Percentiles rank a stretch among this genome's conserved stretches.
Evolutionary conservation across 2,888 invertebrate species (phyloP).

Genomic region (Dicranocentrus wangi): DNA sequence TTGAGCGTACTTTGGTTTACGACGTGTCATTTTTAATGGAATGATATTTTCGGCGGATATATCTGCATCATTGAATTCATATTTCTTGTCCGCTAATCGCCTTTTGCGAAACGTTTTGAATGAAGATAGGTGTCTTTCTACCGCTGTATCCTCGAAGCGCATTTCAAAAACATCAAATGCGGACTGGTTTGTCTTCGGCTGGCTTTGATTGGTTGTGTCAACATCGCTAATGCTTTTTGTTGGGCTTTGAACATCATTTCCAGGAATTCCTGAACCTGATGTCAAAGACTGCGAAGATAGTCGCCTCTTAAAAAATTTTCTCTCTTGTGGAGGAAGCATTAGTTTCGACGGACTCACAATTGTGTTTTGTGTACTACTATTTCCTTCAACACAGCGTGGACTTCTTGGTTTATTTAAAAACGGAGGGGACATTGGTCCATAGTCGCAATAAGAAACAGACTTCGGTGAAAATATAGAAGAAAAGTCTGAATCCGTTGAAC

Average conservation of each 20-base stretch:
- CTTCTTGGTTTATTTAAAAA: slow-evolving; percentile 51
- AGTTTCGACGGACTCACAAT: slow-evolving; percentile 47
- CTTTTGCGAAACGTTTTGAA: slow-evolving; percentile 79
- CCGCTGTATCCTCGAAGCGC: slow-evolving; percentile 47
- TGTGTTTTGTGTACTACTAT: slow-evolving; percentile 18
- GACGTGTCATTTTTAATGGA: slow-evolving; percentile 74
- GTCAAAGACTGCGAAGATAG: slow-evolving; percentile 46
- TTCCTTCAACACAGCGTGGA: slow-evolving; percentile 26
- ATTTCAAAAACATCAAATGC: slow-evolving; percentile 58
- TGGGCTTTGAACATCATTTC: slow-evolving; percentile 2
- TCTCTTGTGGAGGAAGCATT: slow-evolving; percentile 67
- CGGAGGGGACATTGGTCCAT: slow-evolving; percentile 51
- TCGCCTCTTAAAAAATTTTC: slow-evolving; percentile 66
- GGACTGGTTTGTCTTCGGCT: slow-evolving; percentile 20
- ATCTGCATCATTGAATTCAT: slow-evolving; percentile 90
- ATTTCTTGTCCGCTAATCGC: slow-evolving; percentile 91
- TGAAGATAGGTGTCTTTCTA: slow-evolving; percentile 45
- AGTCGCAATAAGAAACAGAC: slow-evolving; percentile 31
- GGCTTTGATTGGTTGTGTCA: slow-evolving; percentile 10
- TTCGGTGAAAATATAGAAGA: slow-evolving; percentile 51
- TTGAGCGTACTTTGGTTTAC: slow-evolving; percentile 36
- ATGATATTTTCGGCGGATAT: slow-evolving; percentile 79
- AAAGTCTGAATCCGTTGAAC: slow-evolving; percentile 61
- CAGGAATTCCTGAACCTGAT: slow-evolving; percentile 1
- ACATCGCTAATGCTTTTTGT: slow-evolving; percentile 6